Conservation (phyloP, 2,888 invertebrate species). For the Norana najaformis region DNA sequence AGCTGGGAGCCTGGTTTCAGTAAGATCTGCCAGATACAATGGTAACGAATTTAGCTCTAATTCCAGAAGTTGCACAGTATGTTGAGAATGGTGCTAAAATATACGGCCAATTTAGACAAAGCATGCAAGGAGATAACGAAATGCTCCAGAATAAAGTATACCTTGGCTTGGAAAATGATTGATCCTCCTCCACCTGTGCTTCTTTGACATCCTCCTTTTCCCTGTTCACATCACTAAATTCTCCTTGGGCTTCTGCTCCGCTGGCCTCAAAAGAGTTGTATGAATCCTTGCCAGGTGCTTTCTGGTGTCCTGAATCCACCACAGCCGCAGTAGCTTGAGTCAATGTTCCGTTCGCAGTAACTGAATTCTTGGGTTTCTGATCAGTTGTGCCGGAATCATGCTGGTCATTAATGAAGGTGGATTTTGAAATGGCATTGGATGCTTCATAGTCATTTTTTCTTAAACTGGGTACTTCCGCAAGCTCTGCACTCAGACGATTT, state of each 20-base stretch:
- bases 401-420: not conserved
- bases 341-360: not conserved
- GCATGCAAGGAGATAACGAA: not conserved
- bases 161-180: not conserved
- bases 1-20: no score
- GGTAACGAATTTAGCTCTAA: no score
- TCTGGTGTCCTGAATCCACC: not conserved
- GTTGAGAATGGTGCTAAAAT: not conserved
- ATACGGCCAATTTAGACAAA: not conserved
- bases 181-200: not conserved
- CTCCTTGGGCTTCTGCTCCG: not conserved
- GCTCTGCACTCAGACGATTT: not conserved
- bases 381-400: not conserved
- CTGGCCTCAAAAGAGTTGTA: not conserved
- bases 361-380: not conserved
- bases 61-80: no score
- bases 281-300: not conserved
- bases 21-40: no score
- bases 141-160: not conserved
- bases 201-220: conserved; percentile 13
- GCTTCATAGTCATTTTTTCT: not conserved
- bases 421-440: not conserved
- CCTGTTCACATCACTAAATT: not conserved
- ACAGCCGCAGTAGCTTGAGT: not conserved
- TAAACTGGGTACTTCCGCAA: not conserved